Conservation (phyloP, 2,797 vertebrate species). For the Picus viridis region DNA sequence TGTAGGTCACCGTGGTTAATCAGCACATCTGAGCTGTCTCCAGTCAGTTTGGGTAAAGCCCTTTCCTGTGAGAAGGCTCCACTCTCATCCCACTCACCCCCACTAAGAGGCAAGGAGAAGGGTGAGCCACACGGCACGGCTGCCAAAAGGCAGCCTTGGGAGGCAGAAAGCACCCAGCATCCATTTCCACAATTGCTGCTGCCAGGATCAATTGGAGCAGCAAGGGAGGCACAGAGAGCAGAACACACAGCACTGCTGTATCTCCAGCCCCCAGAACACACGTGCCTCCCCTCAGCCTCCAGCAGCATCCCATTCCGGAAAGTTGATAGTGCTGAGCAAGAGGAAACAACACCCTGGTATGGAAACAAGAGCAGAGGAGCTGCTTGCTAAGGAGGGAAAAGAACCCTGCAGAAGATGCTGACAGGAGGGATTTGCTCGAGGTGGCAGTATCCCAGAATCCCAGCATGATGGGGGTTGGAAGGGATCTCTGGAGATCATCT, state of each 20-base stretch:
- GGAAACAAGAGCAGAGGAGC: background rate
- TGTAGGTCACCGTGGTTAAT: background rate
- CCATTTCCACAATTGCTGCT: background rate
- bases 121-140: background rate
- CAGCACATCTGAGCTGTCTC: background rate
- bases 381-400: background rate
- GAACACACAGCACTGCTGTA: background rate
- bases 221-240: background rate
- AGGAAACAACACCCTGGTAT: background rate
- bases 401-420: fast-evolving
- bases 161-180: background rate
- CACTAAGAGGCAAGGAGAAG: background rate
- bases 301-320: background rate
- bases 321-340: background rate
- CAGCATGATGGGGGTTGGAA: background rate
- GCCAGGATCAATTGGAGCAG: background rate
- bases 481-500: no score
- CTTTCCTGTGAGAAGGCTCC: background rate
- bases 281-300: background rate
- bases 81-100: background rate
- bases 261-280: background rate
- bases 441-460: background rate
- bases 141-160: background rate
- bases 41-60: background rate
- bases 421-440: background rate